A percentile compares a stretch with the other conserved stretches of the same genome.
phyloP scores from a whole-genome alignment of 2,888 invertebrate genomes.

The Therioaphis trifolii region DNA sequence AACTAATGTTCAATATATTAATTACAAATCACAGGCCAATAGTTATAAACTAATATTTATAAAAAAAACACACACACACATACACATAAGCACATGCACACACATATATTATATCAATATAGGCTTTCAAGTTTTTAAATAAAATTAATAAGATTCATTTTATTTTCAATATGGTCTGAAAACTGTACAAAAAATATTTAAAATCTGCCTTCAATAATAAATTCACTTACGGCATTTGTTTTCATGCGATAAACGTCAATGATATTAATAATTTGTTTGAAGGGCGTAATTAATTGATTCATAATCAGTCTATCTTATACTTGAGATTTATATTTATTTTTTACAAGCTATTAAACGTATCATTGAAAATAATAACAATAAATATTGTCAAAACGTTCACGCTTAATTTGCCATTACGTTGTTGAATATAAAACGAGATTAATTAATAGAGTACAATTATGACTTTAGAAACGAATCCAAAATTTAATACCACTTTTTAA shows the following conservation, averaged over 20 bases:
- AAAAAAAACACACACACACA: no score
- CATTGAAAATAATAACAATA: slow-evolving; percentile 28
- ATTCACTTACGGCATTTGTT: neutral
- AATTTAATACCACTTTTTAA: slow-evolving; percentile 37
- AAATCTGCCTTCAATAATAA: neutral
- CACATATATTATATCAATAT: no score
- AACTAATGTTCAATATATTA: no score
- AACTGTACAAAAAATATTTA: neutral
- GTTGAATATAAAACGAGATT: slow-evolving; percentile 40
- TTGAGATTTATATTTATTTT: neutral
- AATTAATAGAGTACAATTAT: slow-evolving; percentile 37
- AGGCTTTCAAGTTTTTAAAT: neutral
- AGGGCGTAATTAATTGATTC: neutral
- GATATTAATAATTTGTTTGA: neutral
- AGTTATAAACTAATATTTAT: no score
- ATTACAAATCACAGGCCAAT: no score
- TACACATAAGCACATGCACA: no score
- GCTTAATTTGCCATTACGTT: slow-evolving; percentile 22
- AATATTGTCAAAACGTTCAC: slow-evolving; percentile 4
- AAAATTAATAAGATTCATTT: neutral
- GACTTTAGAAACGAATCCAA: slow-evolving; percentile 46
- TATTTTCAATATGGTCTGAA: neutral
- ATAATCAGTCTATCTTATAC: neutral
- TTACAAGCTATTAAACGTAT: slow-evolving; percentile 14
- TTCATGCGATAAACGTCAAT: neutral